These are phyloP conservation scores for cattle (Bos taurus) DNA, from an alignment of 2,113 vertebrate genomes.

Conservation along the genomic window DNA sequence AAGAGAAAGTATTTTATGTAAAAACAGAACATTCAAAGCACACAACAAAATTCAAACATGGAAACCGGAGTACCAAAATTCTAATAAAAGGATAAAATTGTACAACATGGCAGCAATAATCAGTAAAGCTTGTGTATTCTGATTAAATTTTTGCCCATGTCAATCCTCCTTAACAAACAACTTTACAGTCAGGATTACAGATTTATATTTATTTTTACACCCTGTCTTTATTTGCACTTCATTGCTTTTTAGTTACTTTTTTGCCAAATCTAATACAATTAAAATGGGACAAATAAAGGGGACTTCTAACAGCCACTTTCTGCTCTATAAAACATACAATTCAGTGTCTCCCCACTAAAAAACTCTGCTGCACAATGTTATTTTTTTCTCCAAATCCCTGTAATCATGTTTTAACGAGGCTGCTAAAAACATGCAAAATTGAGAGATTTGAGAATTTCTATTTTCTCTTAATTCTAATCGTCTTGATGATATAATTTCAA, in stretches of 20 bases:
- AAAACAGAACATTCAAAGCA: not conserved
- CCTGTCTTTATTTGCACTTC: not conserved
- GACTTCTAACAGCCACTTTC: not conserved
- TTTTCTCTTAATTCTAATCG: not conserved
- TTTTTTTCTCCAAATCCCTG: not conserved
- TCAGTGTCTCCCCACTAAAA: not conserved
- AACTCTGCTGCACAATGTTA: not conserved
- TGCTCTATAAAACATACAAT: not conserved
- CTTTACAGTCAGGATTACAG: not conserved
- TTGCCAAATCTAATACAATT: not conserved
- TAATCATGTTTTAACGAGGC: not conserved
- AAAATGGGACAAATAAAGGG: not conserved
- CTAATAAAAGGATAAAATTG: not conserved
- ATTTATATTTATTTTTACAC: not conserved
- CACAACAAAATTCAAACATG: not conserved
- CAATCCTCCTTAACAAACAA: not conserved
- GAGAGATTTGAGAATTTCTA: not conserved
- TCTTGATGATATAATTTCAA: not conserved
- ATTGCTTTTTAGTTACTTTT: not conserved
- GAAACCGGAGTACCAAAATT: not conserved
- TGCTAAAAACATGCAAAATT: not conserved
- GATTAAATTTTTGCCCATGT: not conserved
- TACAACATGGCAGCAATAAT: rapidly evolving
- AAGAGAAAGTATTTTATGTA: not conserved
- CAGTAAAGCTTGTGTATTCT: not conserved